Conservation (phyloP, 2,113 vertebrate genomes). For the Poecile atricapillus region DNA sequence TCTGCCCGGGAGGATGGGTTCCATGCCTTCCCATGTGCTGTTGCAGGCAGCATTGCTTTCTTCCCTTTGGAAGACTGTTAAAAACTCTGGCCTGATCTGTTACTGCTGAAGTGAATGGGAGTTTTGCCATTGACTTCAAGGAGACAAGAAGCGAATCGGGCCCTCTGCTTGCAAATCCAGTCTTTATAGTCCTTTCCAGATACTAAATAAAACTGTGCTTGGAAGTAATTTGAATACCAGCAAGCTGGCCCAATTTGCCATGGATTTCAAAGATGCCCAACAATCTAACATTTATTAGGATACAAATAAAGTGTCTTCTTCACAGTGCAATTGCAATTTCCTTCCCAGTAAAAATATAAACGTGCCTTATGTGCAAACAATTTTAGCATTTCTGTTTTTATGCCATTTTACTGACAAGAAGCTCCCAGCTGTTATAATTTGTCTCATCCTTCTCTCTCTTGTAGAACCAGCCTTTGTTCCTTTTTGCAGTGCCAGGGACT, state of each 20-base stretch:
- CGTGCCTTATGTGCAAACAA: conserved; percentile 66
- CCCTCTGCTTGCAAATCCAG: conserved; percentile 38
- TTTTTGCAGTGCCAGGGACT: conserved; percentile 79
- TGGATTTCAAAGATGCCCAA: conserved; percentile 63
- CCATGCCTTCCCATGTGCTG: background rate
- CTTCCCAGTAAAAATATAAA: conserved; percentile 51
- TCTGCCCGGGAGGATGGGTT: background rate
- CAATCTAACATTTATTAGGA: conserved; percentile 50
- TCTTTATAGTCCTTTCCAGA: conserved; percentile 52
- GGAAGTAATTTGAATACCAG: conserved; percentile 63
- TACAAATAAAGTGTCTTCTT: conserved; percentile 64
- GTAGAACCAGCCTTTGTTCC: conserved; percentile 80
- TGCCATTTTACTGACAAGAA: conserved; percentile 75
- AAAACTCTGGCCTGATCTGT: conserved; percentile 14
- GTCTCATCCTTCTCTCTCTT: conserved; percentile 76
- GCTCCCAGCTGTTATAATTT: conserved; percentile 82
- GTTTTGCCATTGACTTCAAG: conserved; percentile 54
- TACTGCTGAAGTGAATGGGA: conserved; percentile 9
- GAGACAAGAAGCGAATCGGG: background rate
- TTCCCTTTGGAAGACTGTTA: background rate
- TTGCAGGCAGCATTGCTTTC: background rate
- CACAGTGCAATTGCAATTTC: conserved; percentile 48
- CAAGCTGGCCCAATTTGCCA: conserved; percentile 53
- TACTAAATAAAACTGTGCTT: conserved; percentile 52
- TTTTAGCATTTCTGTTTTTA: conserved; percentile 75